Evolutionary conservation across 2,888 invertebrate genomes (phyloP), one percentile per base, ranked within the genome.

Genomic region (Tenthredo scrophulariae): DNA sequence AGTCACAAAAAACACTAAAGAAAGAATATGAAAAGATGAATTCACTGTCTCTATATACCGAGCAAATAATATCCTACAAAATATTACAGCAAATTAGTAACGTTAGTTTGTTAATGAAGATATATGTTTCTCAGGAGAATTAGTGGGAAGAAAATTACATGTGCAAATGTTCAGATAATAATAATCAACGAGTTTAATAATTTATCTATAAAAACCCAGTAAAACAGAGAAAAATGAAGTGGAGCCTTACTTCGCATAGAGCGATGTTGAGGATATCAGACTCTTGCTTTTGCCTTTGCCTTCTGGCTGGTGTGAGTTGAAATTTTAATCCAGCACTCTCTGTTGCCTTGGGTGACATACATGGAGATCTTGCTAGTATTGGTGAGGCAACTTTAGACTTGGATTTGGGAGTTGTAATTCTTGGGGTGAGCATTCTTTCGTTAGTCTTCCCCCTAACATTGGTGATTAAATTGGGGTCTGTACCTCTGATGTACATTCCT

Each of bases 401-500:
- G 72, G 85, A 65, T 29, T 85, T 50, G 29, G 74, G 18, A 72
- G 46, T 86, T 43, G 84, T 87, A 15, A n/a, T 6, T 22, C 85
- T 83, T 0, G 90, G 91, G 1, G 91, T 91, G 6, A 90, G 82
- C 46, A 91, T 70, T 85, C 86, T 86, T 46, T 89, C 89, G 43
- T 91, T 89, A 0, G 65, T 89, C 75, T 88, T 87, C 15, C 87
- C 84, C 2, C 84, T 89, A 26, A 89, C 86, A 85, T 92, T 92
- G 70, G 91, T 89, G 40, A 92, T 86, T 5, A 92, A 88, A 80
- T 89, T 88, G n/a, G 86, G 86, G 85, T 91, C 90, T 0, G 89
- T 90, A 5, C 91, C 90, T 58, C 87, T 88, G 58, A 93, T 92
- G 54, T 92, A 93, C 84, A 90, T 87, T 37, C 89, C 89, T 3